Evolutionary conservation across 2,888 invertebrate genomes (phyloP), one percentile per base, ranked within the genome.

Genomic region (Acanthosepion pharaonis): DNA sequence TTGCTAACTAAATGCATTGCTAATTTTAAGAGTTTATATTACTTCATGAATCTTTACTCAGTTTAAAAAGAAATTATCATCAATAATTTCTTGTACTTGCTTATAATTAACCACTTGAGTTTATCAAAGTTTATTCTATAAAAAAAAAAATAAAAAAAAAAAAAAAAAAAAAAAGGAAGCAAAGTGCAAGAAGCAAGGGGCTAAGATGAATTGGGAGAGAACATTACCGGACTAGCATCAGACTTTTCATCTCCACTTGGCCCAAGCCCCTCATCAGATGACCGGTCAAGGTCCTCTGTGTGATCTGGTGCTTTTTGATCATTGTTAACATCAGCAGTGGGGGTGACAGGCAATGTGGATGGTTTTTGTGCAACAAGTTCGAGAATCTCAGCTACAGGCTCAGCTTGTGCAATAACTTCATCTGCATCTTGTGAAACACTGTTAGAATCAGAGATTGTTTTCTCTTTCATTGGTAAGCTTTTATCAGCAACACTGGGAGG

Each of bases 251-350:
- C 96, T 33, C 96, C 95, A 95, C 96, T 96, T 9, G 96, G 96
- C 55, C 96, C 96, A 42, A 96, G 95, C 18, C 96, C 96, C 94
- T 96, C 96, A 95, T 96, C 96, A 8, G 96, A 96, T 18, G 96
- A 95, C 93, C 96, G 96, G 94, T 96, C 96, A 94, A 95, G 95
- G 25, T 94, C 95, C 59, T 96, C 96, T 51, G 94, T 95, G 23
- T 91, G 64, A n/a, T 94, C 94, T 48, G 78, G 53, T 91, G 55
- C 78, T 55, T 94, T 94, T 23, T 91, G 64, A 53, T 94, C 94
- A 33, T 55, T 92, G 28, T 55, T 93, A 59, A 93, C 94, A 23
- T 53, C 94, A 53, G 55, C 91, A n/a, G 51, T 92, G 51, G 49
- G 49, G n/a, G 51, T 93, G 49, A 93, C 93, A 93, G 93, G 93